Evolutionary conservation across 2,888 invertebrate species (phyloP), one percentile per base, ranked within the genome.

Genomic region (Trichacis sp.): DNA sequence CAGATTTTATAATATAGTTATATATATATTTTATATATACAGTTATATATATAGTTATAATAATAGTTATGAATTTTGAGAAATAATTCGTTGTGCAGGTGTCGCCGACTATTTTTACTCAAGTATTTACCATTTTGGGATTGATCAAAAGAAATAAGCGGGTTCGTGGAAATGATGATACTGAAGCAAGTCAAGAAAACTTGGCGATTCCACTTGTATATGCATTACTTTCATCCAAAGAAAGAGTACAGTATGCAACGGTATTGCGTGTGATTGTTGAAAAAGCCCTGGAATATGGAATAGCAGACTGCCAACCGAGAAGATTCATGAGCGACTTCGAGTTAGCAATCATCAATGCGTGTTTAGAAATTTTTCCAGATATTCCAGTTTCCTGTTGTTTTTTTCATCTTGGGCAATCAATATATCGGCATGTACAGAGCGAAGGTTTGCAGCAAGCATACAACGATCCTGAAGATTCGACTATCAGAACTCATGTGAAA

Each of bases 111-210:
- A 50, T 50, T 11, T 50, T 50, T 6, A 51, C 51, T 11, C 40
- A 51, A 40, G 19, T 51, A 11, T 36, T 40, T 20, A 51, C 40
- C 33, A 40, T 51, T 12, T 11, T 40, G 8, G 40, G 51, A 30
- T 33, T 1, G 5, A 33, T 18, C 12, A 18, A 2, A 5, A 30
- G 33, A 15, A 47, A 47, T n/a, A 15, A 14, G 9, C 24, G 24
- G n/a, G 12, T 3, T 9, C 14, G 24, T 47, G 47, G 30, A 8
- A 15, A 47, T 5, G 47, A 47, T 15, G 15, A 15, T 12, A 20
- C 20, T 17, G 24, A 24, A 24, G 24, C 3, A 8, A 24, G 24
- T 24, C 9, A 9, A 30, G 19, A 50, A 15, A 11, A 18, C 11
- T 11, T 48, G 17, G 48, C 18, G 30, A 17, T 48, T 17, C 33